Evolutionary conservation across 2,888 invertebrate species (phyloP).

Genomic region (Nudaria mundana): DNA sequence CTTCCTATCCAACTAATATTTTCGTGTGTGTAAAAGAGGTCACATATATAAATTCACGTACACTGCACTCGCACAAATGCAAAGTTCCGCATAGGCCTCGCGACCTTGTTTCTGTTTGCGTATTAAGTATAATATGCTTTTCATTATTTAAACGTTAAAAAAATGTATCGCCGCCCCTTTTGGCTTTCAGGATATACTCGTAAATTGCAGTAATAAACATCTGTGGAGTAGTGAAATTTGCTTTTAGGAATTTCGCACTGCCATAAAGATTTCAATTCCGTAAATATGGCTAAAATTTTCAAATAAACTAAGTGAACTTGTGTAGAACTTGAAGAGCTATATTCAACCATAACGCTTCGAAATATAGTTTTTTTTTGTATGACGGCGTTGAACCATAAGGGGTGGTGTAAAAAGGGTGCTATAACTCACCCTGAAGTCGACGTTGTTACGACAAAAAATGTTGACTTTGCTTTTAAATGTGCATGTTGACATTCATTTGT

Average conservation of each 20-base stretch:
- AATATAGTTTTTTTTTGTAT: constrained; percentile 23
- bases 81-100: too few relatives aligned
- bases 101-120: too few relatives aligned
- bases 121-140: too few relatives aligned
- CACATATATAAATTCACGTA: too few relatives aligned
- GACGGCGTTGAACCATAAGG: constrained; percentile 10
- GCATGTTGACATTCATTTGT: constrained; percentile 60
- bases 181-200: too few relatives aligned
- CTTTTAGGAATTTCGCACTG: constrained; percentile 28
- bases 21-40: too few relatives aligned
- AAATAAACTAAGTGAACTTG: constrained; percentile 36
- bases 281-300: constrained; percentile 53
- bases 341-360: constrained; percentile 5
- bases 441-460: constrained; percentile 59
- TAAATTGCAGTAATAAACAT: not conserved
- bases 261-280: constrained; percentile 51
- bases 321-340: constrained; percentile 6
- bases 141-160: too few relatives aligned
- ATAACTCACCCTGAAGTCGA: constrained; percentile 38
- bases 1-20: too few relatives aligned
- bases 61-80: too few relatives aligned
- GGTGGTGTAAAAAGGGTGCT: constrained; percentile 34
- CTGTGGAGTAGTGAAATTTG: not conserved
- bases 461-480: constrained; percentile 57
- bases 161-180: too few relatives aligned